A percentile compares a stretch with the other conserved stretches of the same genome.
Evolutionary conservation across 2,797 vertebrate genomes (phyloP).

Genomic region (Chloroceryle amazona): DNA sequence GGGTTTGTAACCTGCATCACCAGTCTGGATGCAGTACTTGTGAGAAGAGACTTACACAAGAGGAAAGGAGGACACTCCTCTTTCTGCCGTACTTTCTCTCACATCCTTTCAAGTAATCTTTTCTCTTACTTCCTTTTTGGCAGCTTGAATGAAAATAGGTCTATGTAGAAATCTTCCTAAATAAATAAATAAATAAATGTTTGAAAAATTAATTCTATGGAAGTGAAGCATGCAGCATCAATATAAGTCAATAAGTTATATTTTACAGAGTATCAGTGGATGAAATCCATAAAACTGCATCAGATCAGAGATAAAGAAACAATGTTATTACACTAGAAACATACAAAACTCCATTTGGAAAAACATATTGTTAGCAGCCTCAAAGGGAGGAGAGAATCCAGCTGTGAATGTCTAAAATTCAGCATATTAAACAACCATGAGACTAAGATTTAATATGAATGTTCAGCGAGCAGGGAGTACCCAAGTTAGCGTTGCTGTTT

Average conservation of each 20-base stretch:
- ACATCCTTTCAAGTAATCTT: not conserved
- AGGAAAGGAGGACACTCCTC: not conserved
- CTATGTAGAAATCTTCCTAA: not conserved
- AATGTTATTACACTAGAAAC: not conserved
- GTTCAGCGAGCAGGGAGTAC: not conserved
- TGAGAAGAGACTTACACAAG: not conserved
- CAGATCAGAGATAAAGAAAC: constrained; percentile 7
- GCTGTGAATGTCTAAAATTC: not conserved
- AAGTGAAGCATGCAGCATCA: not conserved
- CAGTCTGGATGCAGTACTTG: not conserved
- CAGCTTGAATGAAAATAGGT: not conserved
- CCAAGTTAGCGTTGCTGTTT: not conserved
- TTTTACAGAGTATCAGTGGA: not conserved
- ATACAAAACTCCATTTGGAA: not conserved
- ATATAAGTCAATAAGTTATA: not conserved
- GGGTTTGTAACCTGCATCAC: not conserved
- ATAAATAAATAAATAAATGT: not conserved
- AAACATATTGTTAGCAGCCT: not conserved
- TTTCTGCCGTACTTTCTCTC: not conserved
- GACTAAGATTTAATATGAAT: not conserved
- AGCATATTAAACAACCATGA: not conserved
- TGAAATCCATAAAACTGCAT: not conserved
- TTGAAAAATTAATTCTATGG: not conserved
- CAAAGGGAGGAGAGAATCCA: not conserved
- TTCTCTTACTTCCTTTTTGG: not conserved